Conservation (phyloP, 2,113 vertebrate genomes). For the Alectura lathami region DNA sequence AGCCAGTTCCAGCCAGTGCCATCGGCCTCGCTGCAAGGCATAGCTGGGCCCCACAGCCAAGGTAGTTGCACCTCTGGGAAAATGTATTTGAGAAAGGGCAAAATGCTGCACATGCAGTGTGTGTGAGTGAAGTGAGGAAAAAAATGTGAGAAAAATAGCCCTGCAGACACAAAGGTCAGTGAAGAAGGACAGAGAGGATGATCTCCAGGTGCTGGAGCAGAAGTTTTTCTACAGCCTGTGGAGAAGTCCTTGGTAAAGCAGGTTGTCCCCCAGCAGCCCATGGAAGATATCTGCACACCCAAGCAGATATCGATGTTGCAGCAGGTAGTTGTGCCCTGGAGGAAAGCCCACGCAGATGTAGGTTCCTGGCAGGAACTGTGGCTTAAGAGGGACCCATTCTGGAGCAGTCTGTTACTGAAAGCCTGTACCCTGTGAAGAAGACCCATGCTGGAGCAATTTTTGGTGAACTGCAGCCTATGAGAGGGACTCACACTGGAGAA, state of each 20-base stretch:
- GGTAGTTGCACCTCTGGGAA: not conserved
- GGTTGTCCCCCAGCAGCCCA: not conserved
- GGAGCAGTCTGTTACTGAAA: not conserved
- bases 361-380: not conserved
- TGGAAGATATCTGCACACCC: fast-evolving
- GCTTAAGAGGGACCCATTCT: fast-evolving
- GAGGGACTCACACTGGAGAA: no score
- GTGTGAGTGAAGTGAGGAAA: not conserved
- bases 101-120: fast-evolving
- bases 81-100: not conserved
- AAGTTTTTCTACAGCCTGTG: not conserved
- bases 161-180: not conserved
- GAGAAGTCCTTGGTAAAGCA: not conserved
- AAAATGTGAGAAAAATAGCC: not conserved
- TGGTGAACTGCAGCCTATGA: not conserved
- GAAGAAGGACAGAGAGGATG: not conserved
- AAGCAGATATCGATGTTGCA: not conserved
- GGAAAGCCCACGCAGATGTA: fast-evolving
- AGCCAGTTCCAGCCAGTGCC: fast-evolving
- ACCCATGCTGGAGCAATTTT: not conserved
- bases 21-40: not conserved
- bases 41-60: no score
- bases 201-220: not conserved
- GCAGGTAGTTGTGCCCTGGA: not conserved
- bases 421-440: not conserved